A percentile compares a stretch with the other conserved stretches of the same genome.
These are phyloP conservation scores for Drosophila pseudotalamancana DNA, from an alignment of 2,888 invertebrate genomes.

Conservation along the genomic window DNA sequence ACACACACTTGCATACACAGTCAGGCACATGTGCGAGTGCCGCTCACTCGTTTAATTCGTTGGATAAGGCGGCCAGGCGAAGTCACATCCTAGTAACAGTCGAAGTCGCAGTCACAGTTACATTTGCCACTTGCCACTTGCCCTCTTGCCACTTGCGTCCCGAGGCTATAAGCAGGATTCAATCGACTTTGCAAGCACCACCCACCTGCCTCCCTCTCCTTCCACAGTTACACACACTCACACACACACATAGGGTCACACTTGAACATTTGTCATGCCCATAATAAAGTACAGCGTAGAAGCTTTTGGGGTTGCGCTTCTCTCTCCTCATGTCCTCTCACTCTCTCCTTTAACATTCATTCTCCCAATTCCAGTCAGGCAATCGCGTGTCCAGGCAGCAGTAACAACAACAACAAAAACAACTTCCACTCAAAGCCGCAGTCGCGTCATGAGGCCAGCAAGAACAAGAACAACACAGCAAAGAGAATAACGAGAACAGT, in stretches of 20 bases:
- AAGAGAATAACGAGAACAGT: slow-evolving; percentile 30
- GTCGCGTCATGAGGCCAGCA: slow-evolving; percentile 36
- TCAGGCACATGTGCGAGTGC: slow-evolving; percentile 22
- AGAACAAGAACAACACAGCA: slow-evolving; percentile 6
- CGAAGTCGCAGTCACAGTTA: slow-evolving; percentile 8
- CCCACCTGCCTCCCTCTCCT: slow-evolving; percentile 8
- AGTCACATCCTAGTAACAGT: slow-evolving; percentile 11
- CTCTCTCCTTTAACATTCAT: neutral
- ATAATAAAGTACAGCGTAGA: slow-evolving; percentile 64
- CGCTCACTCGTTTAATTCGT: slow-evolving; percentile 36
- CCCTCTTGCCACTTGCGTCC: slow-evolving; percentile 26
- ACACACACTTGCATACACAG: slow-evolving; percentile 20
- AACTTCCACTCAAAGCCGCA: slow-evolving; percentile 41
- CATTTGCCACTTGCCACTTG: slow-evolving; percentile 5
- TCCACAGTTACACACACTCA: slow-evolving; percentile 2
- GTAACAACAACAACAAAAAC: slow-evolving; percentile 37
- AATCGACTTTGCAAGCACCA: slow-evolving; percentile 25
- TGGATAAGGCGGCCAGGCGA: slow-evolving; percentile 41
- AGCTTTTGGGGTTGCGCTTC: slow-evolving; percentile 54
- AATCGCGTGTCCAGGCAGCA: slow-evolving; percentile 58
- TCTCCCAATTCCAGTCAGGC: slow-evolving; percentile 35
- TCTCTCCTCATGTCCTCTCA: neutral
- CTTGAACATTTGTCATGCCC: slow-evolving; percentile 59
- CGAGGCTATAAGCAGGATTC: slow-evolving; percentile 45
- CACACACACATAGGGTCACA: slow-evolving; percentile 34